phyloP scores from a whole-genome alignment of 1,140 invertebrate genomes.

The Apis florea region DNA sequence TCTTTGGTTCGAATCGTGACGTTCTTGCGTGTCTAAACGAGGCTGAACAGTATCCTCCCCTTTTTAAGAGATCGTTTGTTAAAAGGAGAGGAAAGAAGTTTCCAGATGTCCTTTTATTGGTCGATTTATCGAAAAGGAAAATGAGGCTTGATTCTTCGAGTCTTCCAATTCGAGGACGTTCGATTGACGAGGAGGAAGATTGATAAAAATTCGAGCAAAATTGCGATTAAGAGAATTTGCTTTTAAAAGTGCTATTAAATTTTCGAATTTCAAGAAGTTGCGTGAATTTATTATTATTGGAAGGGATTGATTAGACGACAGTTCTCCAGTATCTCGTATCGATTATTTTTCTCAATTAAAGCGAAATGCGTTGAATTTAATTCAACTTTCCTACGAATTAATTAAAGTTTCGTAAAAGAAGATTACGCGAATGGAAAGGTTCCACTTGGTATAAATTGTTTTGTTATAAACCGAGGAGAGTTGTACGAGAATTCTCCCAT shows the following conservation, averaged over 20 bases:
- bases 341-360: background rate
- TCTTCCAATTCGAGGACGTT: background rate
- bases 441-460: background rate
- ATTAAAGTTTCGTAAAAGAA: background rate
- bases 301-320: no score
- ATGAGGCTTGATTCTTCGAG: background rate
- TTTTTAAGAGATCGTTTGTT: background rate
- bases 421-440: constrained; percentile 7
- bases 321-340: background rate
- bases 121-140: constrained; percentile 13
- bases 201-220: no score
- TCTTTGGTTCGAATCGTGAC: background rate
- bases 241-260: no score
- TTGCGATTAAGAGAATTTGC: no score
- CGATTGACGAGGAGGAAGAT: background rate
- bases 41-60: background rate
- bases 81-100: no score
- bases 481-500: background rate
- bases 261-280: no score
- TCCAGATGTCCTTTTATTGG: background rate
- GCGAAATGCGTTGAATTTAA: background rate
- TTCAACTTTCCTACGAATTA: constrained; percentile 7
- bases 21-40: background rate
- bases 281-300: no score
- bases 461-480: background rate